A percentile compares a stretch with the other conserved stretches of the same genome.
Conservation (phyloP, 2,113 vertebrate species). For the Nerophis lumbriciformis region DNA sequence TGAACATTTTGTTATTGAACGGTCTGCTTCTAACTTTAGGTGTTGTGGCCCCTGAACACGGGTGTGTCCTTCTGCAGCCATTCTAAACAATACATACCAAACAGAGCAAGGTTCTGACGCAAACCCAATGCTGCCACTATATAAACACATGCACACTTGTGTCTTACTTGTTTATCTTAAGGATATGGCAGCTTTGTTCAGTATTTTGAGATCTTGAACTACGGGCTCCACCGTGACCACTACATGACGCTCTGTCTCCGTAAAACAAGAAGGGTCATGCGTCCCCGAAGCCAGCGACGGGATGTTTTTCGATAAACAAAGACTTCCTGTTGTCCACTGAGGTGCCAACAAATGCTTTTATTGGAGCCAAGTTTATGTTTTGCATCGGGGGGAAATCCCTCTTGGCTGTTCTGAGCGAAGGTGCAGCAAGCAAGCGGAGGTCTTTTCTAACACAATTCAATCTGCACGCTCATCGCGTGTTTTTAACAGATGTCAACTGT, state of each 20-base stretch:
- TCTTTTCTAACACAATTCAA: slow-evolving; percentile 46
- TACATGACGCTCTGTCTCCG: slow-evolving; percentile 14
- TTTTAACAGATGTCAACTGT: no score
- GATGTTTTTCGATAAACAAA: slow-evolving; percentile 71
- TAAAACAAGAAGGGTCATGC: slow-evolving; percentile 38
- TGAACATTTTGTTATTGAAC: background rate
- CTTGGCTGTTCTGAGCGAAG: slow-evolving; percentile 13
- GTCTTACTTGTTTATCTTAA: slow-evolving; percentile 49
- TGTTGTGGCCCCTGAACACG: slow-evolving; percentile 9
- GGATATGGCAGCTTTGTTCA: slow-evolving; percentile 40
- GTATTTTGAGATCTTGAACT: slow-evolving; percentile 28
- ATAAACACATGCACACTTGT: slow-evolving; percentile 20
- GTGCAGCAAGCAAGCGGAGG: slow-evolving; percentile 20
- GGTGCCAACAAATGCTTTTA: slow-evolving; percentile 76
- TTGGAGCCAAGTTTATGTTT: slow-evolving; percentile 74
- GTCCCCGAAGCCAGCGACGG: slow-evolving; percentile 51
- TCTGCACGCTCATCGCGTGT: slow-evolving; percentile 18
- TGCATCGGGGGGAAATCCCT: slow-evolving; percentile 66
- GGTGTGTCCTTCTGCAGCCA: slow-evolving; percentile 14
- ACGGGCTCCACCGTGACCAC: slow-evolving; percentile 32
- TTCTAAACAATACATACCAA: slow-evolving; percentile 49
- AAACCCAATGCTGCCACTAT: slow-evolving; percentile 11
- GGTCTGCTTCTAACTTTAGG: slow-evolving; percentile 20
- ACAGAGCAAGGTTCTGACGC: slow-evolving; percentile 29
- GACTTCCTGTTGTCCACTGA: slow-evolving; percentile 73